Percentiles rank a stretch among this genome's conserved stretches.
Evolutionary conservation across 2,113 vertebrate genomes (phyloP).

Genomic region (Neodon shergylaensis): DNA sequence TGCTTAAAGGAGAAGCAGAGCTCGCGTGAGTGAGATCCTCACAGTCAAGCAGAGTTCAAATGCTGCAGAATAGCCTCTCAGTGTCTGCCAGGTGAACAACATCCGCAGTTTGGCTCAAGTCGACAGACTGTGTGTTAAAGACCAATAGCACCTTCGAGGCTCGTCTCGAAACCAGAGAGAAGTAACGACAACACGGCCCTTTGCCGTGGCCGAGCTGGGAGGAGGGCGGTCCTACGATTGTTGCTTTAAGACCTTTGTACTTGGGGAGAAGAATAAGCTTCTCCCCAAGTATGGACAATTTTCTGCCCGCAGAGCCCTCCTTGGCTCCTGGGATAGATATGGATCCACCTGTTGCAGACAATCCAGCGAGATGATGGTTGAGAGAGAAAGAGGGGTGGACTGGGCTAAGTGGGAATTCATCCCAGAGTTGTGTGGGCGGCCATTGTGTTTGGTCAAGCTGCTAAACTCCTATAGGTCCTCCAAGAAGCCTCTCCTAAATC

Average conservation of each 20-base stretch:
- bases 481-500: background rate
- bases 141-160: background rate
- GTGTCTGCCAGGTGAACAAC: conserved; percentile 35
- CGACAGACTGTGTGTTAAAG: conserved; percentile 30
- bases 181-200: background rate
- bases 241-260: background rate
- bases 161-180: conserved; percentile 10
- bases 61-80: conserved; percentile 33
- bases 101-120: conserved; percentile 57
- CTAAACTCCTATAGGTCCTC: conserved; percentile 3
- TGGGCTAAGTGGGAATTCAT: background rate
- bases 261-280: background rate
- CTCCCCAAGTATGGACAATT: background rate
- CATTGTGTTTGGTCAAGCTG: background rate
- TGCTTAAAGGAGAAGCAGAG: conserved; percentile 64
- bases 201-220: background rate
- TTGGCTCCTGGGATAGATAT: background rate
- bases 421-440: background rate
- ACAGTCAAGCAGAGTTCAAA: conserved; percentile 45
- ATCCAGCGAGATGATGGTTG: background rate
- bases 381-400: background rate
- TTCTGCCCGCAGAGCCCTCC: background rate
- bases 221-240: background rate
- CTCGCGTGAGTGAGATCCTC: conserved; percentile 47
- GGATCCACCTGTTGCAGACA: no score